Conservation (phyloP, 1,140 invertebrate genomes). For the Zophobas atratus region DNA sequence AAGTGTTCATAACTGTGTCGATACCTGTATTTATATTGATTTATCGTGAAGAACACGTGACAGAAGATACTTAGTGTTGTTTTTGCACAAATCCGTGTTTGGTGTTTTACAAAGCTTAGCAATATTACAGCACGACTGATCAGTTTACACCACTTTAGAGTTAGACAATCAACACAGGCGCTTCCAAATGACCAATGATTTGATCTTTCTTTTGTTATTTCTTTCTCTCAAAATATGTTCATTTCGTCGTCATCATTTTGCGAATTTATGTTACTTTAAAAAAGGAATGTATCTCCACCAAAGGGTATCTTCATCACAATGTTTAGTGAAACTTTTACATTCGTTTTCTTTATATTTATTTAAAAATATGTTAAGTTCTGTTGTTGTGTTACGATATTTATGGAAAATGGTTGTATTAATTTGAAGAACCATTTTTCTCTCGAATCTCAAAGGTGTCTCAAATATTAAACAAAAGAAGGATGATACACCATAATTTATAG, state of each 20-base stretch:
- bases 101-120: constrained; percentile 44
- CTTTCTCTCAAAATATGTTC: constrained; percentile 12
- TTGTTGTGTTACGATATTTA: constrained; percentile 16
- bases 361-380: constrained; percentile 11
- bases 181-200: constrained; percentile 53
- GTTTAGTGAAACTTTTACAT: neutral
- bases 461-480: constrained; percentile 25
- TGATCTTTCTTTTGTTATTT: constrained; percentile 10
- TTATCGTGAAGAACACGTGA: neutral
- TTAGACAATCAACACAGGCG: constrained; percentile 61
- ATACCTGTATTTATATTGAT: neutral
- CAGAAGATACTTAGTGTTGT: constrained; percentile 36
- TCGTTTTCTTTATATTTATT: constrained; percentile 27
- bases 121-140: constrained; percentile 57
- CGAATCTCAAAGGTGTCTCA: constrained; percentile 33
- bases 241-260: neutral
- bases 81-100: constrained; percentile 46
- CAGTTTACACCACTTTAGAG: constrained; percentile 53
- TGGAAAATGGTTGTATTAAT: constrained; percentile 5
- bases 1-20: constrained; percentile 42
- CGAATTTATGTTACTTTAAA: neutral
- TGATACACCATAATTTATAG: constrained; percentile 31
- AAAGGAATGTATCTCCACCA: neutral
- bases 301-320: constrained; percentile 16
- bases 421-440: constrained; percentile 8